Evolutionary conservation across 2,113 vertebrate genomes (phyloP), one percentile per base, ranked within the genome.

Genomic region (Tichodroma muraria): DNA sequence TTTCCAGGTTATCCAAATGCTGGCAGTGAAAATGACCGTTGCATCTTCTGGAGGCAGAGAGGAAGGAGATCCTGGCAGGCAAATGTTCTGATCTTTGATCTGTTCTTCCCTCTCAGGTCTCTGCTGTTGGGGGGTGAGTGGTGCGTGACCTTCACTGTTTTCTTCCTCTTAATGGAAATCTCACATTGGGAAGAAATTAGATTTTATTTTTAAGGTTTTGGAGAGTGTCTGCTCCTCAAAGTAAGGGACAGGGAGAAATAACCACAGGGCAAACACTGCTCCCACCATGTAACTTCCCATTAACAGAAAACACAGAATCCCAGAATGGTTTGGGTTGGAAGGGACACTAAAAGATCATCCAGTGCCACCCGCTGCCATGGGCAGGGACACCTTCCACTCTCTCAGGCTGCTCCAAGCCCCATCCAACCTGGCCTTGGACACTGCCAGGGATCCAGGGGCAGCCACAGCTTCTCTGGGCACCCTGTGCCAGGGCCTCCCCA

Each of bases 1-100:
- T 8, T 37, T 14, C 56, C 44, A 76, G 27, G 45, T 45, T 15
- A 28, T 28, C 57, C 59, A 6, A 25, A 35, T 0, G 1, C 0
- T 81, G 81, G 57, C 38, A 38, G 3, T 18, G 50, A 15, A 88
- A 82, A 13, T 1, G 33, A 27, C 1, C 4, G 1, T 1, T 15
- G 76, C 11, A 10, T 71, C 84, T 95, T 63, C 60, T 44, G 59
- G 70, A 61, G 75, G 25, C 9, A 22, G 80, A 49, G 75, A 27
- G 40, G 78, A 85, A 71, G 80, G 11, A 85, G 87, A 20, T 72
- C 15, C 27, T 4, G 23, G 57, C n/a, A 37, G 35, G 68, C 4
- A 38, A 88, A 88, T 14, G 25, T 57, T 57, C 20, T 54, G 28
- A 18, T 75, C 80, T 92, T 63, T 31, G 22, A 61, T 22, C 57